Percentiles rank a stretch among this genome's conserved stretches.
These are phyloP conservation scores for Poeciliopsis occidentalis DNA, from an alignment of 2,113 vertebrate species.

Conservation along the genomic window DNA sequence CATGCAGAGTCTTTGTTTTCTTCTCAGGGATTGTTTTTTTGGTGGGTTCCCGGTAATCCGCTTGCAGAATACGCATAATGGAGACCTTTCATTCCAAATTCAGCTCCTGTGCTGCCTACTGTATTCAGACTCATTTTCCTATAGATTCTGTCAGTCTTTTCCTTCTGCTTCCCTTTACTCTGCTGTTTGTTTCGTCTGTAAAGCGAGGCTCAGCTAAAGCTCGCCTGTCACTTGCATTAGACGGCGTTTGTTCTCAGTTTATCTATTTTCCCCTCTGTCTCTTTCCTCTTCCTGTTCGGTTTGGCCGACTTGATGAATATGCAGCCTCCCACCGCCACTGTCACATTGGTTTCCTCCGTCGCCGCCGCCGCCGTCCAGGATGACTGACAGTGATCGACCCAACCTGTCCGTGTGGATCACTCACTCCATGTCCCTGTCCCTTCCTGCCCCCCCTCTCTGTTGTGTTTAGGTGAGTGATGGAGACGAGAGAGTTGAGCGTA, in stretches of 20 bases:
- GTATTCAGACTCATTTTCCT: conserved; percentile 25
- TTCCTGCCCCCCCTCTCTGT: conserved; percentile 10
- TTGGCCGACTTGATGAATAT: conserved; percentile 21
- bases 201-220: conserved; percentile 35
- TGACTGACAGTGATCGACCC: conserved; percentile 55
- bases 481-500: conserved; percentile 82
- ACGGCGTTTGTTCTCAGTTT: conserved; percentile 32
- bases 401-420: conserved; percentile 49
- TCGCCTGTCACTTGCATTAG: conserved; percentile 46
- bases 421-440: conserved; percentile 14
- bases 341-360: conserved; percentile 21
- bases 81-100: conserved; percentile 7
- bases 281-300: conserved; percentile 20
- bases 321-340: not conserved
- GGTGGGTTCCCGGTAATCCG: conserved; percentile 48
- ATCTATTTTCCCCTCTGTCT: conserved; percentile 11
- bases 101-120: conserved; percentile 2
- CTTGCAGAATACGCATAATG: conserved; percentile 54
- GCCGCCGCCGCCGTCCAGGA: conserved; percentile 17
- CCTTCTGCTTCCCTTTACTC: not conserved
- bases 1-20: conserved; percentile 45
- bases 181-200: conserved; percentile 11
- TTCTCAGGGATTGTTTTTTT: conserved; percentile 27
- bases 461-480: conserved; percentile 80
- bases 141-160: conserved; percentile 17